A percentile compares a stretch with the other conserved stretches of the same genome.
phyloP scores from a whole-genome alignment of 2,113 vertebrate genomes.

The Entomyzon cyanotis region DNA sequence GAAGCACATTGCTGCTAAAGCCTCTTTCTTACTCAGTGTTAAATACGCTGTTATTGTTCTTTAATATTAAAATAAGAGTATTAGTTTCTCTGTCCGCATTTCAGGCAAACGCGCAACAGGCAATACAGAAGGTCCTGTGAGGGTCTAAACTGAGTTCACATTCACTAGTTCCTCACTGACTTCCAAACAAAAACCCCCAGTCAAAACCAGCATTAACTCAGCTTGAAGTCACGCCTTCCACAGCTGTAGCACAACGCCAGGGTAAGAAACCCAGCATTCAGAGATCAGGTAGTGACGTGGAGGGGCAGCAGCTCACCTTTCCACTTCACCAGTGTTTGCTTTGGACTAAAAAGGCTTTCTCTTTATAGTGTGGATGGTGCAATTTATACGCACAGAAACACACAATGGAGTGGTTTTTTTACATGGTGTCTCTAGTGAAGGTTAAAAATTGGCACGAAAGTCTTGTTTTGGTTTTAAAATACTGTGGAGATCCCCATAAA shows the following conservation, averaged over 20 bases:
- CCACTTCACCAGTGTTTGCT: not conserved
- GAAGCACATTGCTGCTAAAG: not conserved
- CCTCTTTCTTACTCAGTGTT: not conserved
- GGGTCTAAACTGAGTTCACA: not conserved
- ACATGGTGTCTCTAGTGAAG: not conserved
- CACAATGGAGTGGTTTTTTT: not conserved
- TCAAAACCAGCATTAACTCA: not conserved
- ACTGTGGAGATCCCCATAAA: not conserved
- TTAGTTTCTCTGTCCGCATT: not conserved
- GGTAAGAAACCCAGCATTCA: not conserved
- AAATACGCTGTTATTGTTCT: conserved; percentile 40
- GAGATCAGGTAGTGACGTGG: not conserved
- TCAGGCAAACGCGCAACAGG: not conserved
- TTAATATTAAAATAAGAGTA: not conserved
- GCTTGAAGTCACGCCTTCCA: not conserved
- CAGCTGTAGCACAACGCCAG: not conserved
- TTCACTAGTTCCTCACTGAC: not conserved
- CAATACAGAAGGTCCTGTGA: not conserved
- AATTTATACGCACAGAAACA: not conserved
- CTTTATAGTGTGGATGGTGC: not conserved
- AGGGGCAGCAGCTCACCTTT: not conserved
- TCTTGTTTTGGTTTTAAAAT: not conserved
- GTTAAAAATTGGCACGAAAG: not conserved
- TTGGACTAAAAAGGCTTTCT: not conserved
- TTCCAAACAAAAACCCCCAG: not conserved